These are phyloP conservation scores for Tortrix viridana DNA, from an alignment of 2,888 invertebrate genomes.

Conservation along the genomic window DNA sequence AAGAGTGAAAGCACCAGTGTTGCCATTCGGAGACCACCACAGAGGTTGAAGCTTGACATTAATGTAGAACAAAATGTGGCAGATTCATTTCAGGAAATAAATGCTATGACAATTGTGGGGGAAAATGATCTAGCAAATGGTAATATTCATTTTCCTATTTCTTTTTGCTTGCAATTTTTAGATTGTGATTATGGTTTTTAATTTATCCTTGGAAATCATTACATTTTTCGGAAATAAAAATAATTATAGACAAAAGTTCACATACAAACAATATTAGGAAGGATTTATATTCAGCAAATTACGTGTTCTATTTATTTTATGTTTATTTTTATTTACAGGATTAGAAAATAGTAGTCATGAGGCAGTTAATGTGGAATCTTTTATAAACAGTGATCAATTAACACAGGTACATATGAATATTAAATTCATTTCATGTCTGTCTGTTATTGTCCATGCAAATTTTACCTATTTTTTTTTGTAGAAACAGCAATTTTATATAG, in stretches of 20 bases:
- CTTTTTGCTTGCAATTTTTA: no score
- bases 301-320: conserved; percentile 1
- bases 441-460: no score
- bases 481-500: no score
- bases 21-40: conserved; percentile 32
- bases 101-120: conserved; percentile 1
- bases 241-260: no score
- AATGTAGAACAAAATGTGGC: conserved; percentile 35
- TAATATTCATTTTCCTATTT: background rate
- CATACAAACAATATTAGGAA: no score
- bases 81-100: conserved; percentile 17
- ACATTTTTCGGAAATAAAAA: no score
- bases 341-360: conserved; percentile 47
- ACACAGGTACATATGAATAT: conserved; percentile 49
- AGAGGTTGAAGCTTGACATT: conserved; percentile 41
- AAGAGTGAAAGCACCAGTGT: conserved; percentile 3
- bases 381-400: conserved; percentile 54
- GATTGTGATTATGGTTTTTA: no score
- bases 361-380: conserved; percentile 63
- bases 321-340: conserved; percentile 48
- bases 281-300: no score
- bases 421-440: no score
- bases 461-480: no score
- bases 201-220: no score
- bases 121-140: conserved; percentile 9